Base-by-base conservation (phyloP, 2,113 vertebrate species). In the Tiliqua scincoides region DNA sequence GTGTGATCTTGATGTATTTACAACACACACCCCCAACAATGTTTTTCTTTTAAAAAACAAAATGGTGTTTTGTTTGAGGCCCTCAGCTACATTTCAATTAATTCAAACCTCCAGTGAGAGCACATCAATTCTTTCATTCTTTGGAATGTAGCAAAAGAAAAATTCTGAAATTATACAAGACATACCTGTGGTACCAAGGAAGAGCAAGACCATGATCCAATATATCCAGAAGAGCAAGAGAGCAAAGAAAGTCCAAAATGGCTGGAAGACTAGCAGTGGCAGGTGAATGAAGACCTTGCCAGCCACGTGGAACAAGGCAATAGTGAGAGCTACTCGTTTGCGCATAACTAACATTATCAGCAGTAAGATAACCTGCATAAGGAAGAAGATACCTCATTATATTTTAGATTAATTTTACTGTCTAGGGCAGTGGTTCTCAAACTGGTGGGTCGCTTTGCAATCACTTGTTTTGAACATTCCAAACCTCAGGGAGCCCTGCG, bases 231-330 rank as follows among this genome's bases (percentile, higher is more conserved):
- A 99, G 37, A 99, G 82, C 61, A 98, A 96, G 76, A 99, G 98
- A 62, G 97, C 97, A 59, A 99, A 96, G 93, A 99, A 99, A 15
- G 99, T 99, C 97, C 98, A 97, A 92, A 99, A 99, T 74, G 99
- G 98, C 89, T 99, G 99, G 96, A 99, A 98, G 91, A 98, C 97
- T 82, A 99, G 97, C 67, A 99, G 96, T 0, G 99, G 99, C 86
- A 99, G 94, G 95, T 99, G 98, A 91, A 98, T 97, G 94, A 99
- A 99, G 88, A 99, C 99, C 85, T 99, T 99, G 67, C 98, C 99
- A 1, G 99, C 99, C 95, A 99, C 99, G 0, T 99, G 98, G 95
- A 99, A 99, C 96, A 99, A 96, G 92, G 98, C 98, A 82, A 99
- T 98, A 86, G 99, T 99, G 94, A 99, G 97, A 65, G 98, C 97